These are phyloP conservation scores for Coptotermes formosanus DNA, from an alignment of 1,140 invertebrate genomes.

Conservation along the genomic window DNA sequence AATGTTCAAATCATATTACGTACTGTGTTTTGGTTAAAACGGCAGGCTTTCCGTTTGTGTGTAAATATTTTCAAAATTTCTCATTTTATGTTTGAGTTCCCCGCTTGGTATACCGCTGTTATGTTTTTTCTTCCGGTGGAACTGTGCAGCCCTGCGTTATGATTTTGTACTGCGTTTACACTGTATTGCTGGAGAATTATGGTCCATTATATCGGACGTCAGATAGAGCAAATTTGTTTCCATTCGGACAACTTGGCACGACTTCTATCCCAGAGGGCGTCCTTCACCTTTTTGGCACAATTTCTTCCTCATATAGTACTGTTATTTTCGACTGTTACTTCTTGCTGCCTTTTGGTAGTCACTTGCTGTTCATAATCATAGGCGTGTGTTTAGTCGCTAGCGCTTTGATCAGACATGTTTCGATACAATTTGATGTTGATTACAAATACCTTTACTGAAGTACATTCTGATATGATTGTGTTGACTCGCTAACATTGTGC, in stretches of 20 bases:
- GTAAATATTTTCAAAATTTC: background rate
- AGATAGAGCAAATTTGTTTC: background rate
- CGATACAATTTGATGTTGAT: background rate
- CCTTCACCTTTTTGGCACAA: conserved; percentile 17
- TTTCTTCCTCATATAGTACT: background rate
- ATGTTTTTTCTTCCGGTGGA: background rate
- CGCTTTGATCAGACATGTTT: too few relatives aligned
- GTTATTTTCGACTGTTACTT: background rate
- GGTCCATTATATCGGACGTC: background rate
- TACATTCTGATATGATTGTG: background rate
- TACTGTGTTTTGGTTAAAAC: too few relatives aligned
- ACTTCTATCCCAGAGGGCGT: background rate
- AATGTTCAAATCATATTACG: too few relatives aligned
- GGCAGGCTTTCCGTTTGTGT: too few relatives aligned
- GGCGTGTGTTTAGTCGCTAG: too few relatives aligned
- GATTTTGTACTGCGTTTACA: background rate
- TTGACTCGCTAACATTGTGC: too few relatives aligned
- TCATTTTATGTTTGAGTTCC: background rate
- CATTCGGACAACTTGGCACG: background rate
- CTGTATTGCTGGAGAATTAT: background rate
- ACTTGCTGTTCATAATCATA: background rate
- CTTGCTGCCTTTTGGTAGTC: background rate
- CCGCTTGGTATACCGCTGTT: background rate
- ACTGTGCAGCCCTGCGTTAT: background rate
- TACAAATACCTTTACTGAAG: background rate